Evolutionary conservation across 2,113 vertebrate genomes (phyloP).

Genomic region (Sebastes schlegelii): DNA sequence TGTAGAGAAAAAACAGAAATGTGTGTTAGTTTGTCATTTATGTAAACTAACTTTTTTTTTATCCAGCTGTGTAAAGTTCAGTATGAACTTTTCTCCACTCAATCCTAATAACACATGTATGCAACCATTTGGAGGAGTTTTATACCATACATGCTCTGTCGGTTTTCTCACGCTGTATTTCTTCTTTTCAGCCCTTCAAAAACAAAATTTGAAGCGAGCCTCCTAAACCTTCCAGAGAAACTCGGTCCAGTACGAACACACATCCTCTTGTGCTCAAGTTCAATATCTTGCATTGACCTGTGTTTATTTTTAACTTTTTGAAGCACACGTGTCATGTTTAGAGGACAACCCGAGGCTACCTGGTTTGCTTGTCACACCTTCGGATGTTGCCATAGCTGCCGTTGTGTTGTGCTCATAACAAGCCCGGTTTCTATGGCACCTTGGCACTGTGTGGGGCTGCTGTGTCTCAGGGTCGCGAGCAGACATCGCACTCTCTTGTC

Average conservation of each 20-base stretch:
- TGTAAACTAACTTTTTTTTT: conserved; percentile 1
- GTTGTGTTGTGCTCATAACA: conserved; percentile 82
- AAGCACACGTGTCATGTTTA: conserved; percentile 71
- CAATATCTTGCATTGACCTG: conserved; percentile 55
- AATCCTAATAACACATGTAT: conserved; percentile 58
- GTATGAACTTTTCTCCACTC: conserved; percentile 6
- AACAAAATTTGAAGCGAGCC: conserved; percentile 62
- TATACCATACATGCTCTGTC: conserved; percentile 60
- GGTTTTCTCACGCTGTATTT: conserved; percentile 56
- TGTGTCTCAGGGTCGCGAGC: conserved; percentile 51
- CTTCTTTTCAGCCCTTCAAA: conserved; percentile 72
- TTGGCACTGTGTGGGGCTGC: conserved; percentile 15
- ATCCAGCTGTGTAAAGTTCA: conserved; percentile 1
- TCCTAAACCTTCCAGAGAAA: conserved; percentile 31
- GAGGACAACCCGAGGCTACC: conserved; percentile 64
- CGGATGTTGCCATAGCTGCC: conserved; percentile 75
- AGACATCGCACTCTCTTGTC: conserved; percentile 76
- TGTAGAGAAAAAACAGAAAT: conserved; percentile 82
- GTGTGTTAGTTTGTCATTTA: conserved; percentile 13
- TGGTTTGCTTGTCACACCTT: conserved; percentile 70
- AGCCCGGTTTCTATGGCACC: conserved; percentile 59
- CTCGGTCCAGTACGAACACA: conserved; percentile 52
- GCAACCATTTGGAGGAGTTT: conserved; percentile 5
- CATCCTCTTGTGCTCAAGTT: conserved; percentile 59
- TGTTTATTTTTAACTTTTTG: conserved; percentile 65